Base-by-base conservation (phyloP, 2,888 invertebrate species). In the Netelia virgata region DNA sequence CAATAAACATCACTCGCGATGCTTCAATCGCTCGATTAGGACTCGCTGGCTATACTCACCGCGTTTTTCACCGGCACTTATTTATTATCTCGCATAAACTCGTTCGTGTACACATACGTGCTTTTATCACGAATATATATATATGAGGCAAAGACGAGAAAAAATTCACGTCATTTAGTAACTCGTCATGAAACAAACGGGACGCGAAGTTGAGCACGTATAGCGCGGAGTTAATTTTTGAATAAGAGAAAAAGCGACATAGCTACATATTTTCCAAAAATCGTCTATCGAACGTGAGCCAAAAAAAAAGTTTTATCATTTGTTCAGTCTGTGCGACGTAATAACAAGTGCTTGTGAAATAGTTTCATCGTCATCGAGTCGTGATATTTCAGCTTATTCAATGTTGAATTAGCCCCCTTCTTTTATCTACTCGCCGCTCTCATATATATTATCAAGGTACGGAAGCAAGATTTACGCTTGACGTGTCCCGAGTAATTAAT, bases 71-170 rank as follows among this genome's bases (percentile, higher is more conserved):
- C 36, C 1, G 18, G 6, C 1, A 36, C 70, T 28, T n/a, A 57
- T 57, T 36, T 10, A 57, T 70, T 70, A 70, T 70, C 57, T 70
- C 36, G 16, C 20, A 11, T 47, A 47, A 50, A 47, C 14, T n/a
- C 11, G 47, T 20, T 10, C 10, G 10, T 20, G 59, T 70, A 79
- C 66, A 72, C 14, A 69, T 66, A 55, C 11, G 36, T 28, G 1
- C n/a, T 16, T 63, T 61, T 78, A 43, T 78, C 77, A 16, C 36
- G 28, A 36, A 78, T 50, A 36, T 43, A 14, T 43, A 14, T 28
- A 36, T 18, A 10, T 59, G 59, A 28, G 50, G 69, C 75, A 16
- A 16, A 8, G 16, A 64, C 64, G 53, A 53, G 61, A 61, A 53
- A 28, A 47, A 66, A 47, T 10, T 47, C 9, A 14, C 11, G 1